These are phyloP conservation scores for Dermatemys mawii DNA, from an alignment of 2,113 vertebrate genomes.

Conservation along the genomic window DNA sequence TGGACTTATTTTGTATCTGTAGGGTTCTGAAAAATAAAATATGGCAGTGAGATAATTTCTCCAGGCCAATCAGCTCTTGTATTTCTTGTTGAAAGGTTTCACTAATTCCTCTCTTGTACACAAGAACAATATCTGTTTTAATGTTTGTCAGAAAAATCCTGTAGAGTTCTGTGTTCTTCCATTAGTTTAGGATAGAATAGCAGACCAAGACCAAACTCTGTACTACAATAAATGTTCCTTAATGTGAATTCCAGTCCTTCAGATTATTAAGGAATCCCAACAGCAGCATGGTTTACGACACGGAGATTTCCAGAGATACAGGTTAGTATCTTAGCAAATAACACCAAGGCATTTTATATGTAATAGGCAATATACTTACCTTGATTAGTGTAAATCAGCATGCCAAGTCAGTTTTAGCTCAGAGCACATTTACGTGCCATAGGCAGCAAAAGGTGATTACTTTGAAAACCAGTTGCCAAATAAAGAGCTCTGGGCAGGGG, in stretches of 20 bases:
- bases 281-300: constrained; percentile 97
- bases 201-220: background rate
- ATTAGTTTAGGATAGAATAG: background rate
- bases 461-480: background rate
- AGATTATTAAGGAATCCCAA: constrained; percentile 98
- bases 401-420: background rate
- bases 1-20: background rate
- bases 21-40: background rate
- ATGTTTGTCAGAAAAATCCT: rapidly evolving
- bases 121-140: background rate
- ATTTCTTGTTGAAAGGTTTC: background rate
- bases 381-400: background rate
- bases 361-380: background rate
- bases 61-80: background rate
- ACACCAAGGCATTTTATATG: background rate
- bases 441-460: background rate
- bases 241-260: constrained; percentile 84
- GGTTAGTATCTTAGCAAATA: constrained; percentile 77
- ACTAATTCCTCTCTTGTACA: background rate
- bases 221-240: constrained; percentile 73
- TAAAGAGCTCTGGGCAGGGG: background rate
- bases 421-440: background rate
- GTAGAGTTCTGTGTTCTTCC: background rate
- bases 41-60: background rate
- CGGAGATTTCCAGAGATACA: constrained; percentile 98